A percentile compares a stretch with the other conserved stretches of the same genome.
These are phyloP conservation scores for Drosophila kepulauana DNA, from an alignment of 1,140 invertebrate genomes.

Conservation along the genomic window DNA sequence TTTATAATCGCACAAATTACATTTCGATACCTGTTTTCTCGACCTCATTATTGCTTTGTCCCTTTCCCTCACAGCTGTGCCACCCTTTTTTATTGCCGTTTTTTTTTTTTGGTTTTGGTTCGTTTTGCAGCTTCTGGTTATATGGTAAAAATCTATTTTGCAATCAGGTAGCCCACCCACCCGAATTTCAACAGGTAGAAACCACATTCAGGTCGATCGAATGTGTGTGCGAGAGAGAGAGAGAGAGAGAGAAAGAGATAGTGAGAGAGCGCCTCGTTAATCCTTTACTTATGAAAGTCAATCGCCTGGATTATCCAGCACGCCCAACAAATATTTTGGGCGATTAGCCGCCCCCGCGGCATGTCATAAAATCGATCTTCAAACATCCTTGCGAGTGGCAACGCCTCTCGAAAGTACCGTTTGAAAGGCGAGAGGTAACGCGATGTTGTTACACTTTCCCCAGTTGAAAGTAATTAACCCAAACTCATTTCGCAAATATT, in stretches of 20 bases:
- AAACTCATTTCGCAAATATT: too few species aligned
- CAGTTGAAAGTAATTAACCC: too few species aligned
- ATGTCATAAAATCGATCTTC: conserved; percentile 37
- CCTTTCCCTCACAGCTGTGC: conserved; percentile 42
- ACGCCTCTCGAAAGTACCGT: neutral
- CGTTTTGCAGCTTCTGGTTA: neutral
- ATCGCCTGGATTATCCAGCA: conserved; percentile 76
- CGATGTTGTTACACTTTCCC: neutral
- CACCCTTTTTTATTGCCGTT: conserved; percentile 63
- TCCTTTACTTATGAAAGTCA: conserved; percentile 82
- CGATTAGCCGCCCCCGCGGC: conserved; percentile 75
- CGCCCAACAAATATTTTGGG: conserved; percentile 80
- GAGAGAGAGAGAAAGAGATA: too few species aligned
- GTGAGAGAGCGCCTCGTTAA: conserved; percentile 43
- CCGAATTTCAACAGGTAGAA: conserved; percentile 29
- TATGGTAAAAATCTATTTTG: conserved; percentile 31
- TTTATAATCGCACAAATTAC: neutral
- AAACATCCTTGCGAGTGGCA: neutral
- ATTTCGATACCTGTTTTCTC: conserved; percentile 20
- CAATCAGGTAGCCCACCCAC: conserved; percentile 10
- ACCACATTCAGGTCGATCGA: conserved; percentile 24
- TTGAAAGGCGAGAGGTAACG: neutral
- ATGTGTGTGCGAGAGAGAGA: neutral
- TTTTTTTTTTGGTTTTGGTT: conserved; percentile 27
- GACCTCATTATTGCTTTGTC: neutral